phyloP scores from a whole-genome alignment of 2,888 invertebrate genomes.

The Erebia epiphron region DNA sequence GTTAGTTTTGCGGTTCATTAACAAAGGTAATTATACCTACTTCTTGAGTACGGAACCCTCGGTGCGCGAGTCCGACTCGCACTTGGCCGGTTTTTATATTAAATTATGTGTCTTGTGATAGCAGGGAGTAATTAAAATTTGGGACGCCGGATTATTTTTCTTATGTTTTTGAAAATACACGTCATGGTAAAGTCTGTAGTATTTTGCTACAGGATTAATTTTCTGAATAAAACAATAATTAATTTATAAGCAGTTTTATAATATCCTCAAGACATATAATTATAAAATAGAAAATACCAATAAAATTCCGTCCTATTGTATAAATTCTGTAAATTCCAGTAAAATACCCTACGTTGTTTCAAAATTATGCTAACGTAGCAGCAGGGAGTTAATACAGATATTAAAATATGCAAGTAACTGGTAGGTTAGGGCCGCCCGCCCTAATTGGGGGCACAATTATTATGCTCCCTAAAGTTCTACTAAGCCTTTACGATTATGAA shows the following conservation, averaged over 20 bases:
- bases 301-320: not conserved
- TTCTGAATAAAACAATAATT: too few relatives aligned
- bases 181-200: too few relatives aligned
- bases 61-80: too few relatives aligned
- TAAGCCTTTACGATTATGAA: constrained; percentile 29
- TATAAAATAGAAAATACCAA: not conserved
- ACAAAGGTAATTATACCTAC: too few relatives aligned
- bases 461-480: constrained; percentile 26
- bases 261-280: too few relatives aligned
- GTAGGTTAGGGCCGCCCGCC: constrained; percentile 19
- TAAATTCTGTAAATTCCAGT: not conserved
- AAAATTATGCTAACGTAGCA: constrained; percentile 9
- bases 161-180: too few relatives aligned
- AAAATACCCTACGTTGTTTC: constrained; percentile 7
- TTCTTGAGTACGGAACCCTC: too few relatives aligned
- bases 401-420: constrained; percentile 70
- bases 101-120: not conserved
- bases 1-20: too few relatives aligned
- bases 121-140: not conserved
- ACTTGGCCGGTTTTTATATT: too few relatives aligned
- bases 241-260: too few relatives aligned
- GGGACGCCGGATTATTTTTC: too few relatives aligned
- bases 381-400: constrained; percentile 57
- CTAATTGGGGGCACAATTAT: constrained; percentile 36
- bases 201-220: too few relatives aligned